phyloP scores from a whole-genome alignment of 2,113 vertebrate genomes.

The Jacana jacana region DNA sequence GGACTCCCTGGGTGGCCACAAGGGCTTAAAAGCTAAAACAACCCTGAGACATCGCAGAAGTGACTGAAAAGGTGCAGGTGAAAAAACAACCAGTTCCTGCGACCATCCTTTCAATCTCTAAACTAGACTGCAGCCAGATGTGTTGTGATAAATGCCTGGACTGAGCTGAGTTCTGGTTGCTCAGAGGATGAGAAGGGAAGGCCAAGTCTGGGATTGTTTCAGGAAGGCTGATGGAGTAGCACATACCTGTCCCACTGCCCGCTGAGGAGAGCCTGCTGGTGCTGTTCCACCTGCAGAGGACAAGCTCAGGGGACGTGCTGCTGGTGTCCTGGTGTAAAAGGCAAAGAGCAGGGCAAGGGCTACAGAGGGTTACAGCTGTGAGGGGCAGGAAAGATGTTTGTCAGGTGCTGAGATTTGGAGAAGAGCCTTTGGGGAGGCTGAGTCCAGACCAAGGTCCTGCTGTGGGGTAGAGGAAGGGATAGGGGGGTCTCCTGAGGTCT shows the following conservation, averaged over 20 bases:
- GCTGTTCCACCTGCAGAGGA: neutral
- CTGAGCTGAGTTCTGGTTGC: neutral
- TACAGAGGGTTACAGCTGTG: neutral
- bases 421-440: neutral
- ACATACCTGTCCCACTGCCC: rapidly evolving
- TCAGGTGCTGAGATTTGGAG: neutral
- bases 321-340: neutral
- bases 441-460: neutral
- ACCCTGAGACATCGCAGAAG: neutral
- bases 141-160: neutral
- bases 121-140: neutral
- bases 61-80: neutral
- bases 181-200: neutral
- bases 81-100: neutral
- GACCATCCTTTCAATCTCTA: neutral
- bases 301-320: neutral
- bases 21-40: neutral
- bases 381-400: neutral
- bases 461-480: neutral
- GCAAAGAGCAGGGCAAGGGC: neutral
- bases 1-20: neutral
- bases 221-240: neutral
- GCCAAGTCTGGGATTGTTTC: neutral
- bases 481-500: neutral
- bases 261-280: neutral